Base-by-base conservation (phyloP, 2,797 vertebrate species). In the Mallotus villosus region DNA sequence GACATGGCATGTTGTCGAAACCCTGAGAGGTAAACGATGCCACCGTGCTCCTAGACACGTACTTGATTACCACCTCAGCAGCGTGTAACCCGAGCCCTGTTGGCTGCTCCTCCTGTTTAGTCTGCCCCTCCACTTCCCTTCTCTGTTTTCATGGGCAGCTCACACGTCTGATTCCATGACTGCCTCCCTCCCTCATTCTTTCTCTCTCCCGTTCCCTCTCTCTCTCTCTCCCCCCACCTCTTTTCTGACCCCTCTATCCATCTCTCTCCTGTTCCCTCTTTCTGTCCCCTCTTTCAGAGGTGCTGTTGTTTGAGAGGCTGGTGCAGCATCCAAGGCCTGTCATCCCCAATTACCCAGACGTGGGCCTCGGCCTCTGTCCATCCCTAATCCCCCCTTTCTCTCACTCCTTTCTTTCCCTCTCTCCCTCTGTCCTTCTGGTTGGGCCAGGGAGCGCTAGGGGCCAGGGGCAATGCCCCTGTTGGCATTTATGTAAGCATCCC, bases 341-440 rank as follows among this genome's bases (percentile, higher is more conserved):
- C 90, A 87, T 80, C 79, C 78, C 80, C 67, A 86, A 90, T 87
- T 89, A 90, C 78, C 80, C 84, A 89, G 85, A 85, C 85, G 81
- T 85, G 78, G 76, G 75, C 72, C 84, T 85, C 70, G 22, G 77
- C 71, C 74, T 82, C 74, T 73, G 68, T 80, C 76, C 73, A 67
- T 76, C 76, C 64, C 73, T 89, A 87, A 89, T 90, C 87, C 84
- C 72, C 78, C 81, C 59, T 76, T 82, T 83, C 82, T 78, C 74
- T 83, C 53, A 25, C 71, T 68, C 70, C 77, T 71, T 57, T 66
- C 55, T 51, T 69, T 69, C 53, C 53, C 62, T 70, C 25, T 59
- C 59, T 60, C 34, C 41, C 59, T 55, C 59, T 24, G 5, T n/a
- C 25, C 68, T 70, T 76, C 60, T 75, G 49, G 22, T 71, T 60